Percentiles rank a stretch among this genome's conserved stretches.
Conservation (phyloP, 2,888 invertebrate species). For the Phania funesta region DNA sequence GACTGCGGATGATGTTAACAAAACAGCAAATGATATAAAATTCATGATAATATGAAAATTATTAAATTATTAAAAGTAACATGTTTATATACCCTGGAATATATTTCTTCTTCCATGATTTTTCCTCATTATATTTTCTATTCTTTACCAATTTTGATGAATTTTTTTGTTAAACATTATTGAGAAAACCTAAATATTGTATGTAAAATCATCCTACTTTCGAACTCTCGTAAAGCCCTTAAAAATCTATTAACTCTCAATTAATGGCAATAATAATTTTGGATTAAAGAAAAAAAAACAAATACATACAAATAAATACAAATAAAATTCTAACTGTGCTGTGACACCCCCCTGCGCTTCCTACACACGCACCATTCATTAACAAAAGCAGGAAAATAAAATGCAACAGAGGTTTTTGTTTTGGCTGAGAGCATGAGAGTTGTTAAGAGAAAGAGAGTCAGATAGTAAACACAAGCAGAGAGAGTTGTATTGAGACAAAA, state of each 20-base stretch:
- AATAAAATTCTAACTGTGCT: slow-evolving; percentile 38
- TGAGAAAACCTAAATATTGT: background rate
- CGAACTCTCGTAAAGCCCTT: background rate
- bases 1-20: no score
- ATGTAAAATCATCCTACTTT: slow-evolving; percentile 4
- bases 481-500: background rate
- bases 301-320: background rate
- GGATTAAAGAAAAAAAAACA: background rate
- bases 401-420: slow-evolving; percentile 41
- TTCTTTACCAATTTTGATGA: no score
- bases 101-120: no score
- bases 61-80: no score
- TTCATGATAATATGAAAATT: no score
- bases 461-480: background rate
- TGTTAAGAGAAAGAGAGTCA: background rate
- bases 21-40: no score
- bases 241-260: slow-evolving; percentile 41
- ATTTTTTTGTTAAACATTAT: background rate
- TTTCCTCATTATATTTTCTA: no score
- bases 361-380: background rate
- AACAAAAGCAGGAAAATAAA: slow-evolving; percentile 1
- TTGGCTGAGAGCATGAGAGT: slow-evolving; percentile 2
- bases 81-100: no score
- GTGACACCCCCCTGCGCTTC: background rate
- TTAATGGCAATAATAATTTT: slow-evolving; percentile 36